Conservation (phyloP, 2,888 invertebrate genomes). For the Listrodromus nycthemerus region DNA sequence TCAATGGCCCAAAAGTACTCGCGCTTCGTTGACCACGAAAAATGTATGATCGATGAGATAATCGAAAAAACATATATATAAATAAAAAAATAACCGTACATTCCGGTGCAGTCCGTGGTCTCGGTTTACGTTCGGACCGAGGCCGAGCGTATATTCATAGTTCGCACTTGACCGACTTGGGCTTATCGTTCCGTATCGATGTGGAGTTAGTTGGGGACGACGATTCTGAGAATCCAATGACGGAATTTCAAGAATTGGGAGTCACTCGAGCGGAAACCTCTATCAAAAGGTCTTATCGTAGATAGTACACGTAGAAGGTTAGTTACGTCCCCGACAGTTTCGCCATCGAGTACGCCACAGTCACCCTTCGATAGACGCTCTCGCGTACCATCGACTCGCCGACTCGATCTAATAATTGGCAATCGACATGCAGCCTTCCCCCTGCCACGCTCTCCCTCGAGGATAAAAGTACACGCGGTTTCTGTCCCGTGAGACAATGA, state of each 20-base stretch:
- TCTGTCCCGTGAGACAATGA: not conserved
- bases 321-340: conserved; percentile 40
- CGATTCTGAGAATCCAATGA: conserved; percentile 53
- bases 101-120: conserved; percentile 15
- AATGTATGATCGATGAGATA: conserved; percentile 31
- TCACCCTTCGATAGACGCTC: conserved; percentile 11
- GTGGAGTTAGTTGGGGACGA: conserved; percentile 31
- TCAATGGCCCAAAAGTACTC: conserved; percentile 33
- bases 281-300: conserved; percentile 45
- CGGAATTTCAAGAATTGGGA: conserved; percentile 58
- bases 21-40: conserved; percentile 35
- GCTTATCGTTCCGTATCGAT: conserved; percentile 31
- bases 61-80: conserved; percentile 1
- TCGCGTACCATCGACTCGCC: not conserved
- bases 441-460: not conserved
- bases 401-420: conserved; percentile 40
- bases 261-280: conserved; percentile 46
- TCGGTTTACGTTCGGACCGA: conserved; percentile 18
- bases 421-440: conserved; percentile 21
- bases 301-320: not conserved
- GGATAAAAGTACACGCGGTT: not conserved
- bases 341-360: conserved; percentile 40
- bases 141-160: conserved; percentile 26
- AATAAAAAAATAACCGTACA: conserved; percentile 21
- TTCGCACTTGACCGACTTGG: conserved; percentile 69